These are phyloP conservation scores for Amblyopsis hoosieri DNA, from an alignment of 2,797 vertebrate species.

Conservation along the genomic window DNA sequence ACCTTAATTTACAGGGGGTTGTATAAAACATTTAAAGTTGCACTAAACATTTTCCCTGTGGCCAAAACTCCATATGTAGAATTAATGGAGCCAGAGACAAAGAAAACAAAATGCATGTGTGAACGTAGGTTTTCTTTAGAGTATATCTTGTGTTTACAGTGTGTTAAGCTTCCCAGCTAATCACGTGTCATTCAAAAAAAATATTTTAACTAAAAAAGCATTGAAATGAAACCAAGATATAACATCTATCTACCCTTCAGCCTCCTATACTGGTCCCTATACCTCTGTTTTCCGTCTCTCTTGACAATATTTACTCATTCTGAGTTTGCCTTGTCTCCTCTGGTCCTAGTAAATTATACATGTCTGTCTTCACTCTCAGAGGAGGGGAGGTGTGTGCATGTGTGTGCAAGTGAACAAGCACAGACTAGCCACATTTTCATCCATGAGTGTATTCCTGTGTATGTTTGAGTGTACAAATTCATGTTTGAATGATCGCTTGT, in stretches of 20 bases:
- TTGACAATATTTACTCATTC: constrained; percentile 40
- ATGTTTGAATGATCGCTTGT: constrained; percentile 15
- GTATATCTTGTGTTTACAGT: no score
- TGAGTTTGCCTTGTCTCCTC: constrained; percentile 28
- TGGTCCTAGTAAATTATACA: constrained; percentile 53
- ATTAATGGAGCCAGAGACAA: no score
- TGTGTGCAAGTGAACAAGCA: neutral
- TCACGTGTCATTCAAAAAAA: no score
- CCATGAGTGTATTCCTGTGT: neutral
- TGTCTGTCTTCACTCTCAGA: constrained; percentile 18
- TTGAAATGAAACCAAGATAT: neutral
- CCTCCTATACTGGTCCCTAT: neutral
- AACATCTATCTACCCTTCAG: neutral
- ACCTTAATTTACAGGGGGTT: no score
- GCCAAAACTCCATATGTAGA: no score
- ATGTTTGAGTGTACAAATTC: constrained; percentile 2
- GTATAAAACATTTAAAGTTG: no score
- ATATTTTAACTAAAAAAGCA: no score
- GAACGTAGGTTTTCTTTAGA: no score
- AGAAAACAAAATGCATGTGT: no score
- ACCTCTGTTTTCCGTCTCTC: neutral
- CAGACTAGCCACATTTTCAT: no score
- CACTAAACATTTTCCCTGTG: no score
- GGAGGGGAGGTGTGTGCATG: neutral
- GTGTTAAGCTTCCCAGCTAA: no score